Conservation (phyloP, 2,797 vertebrate genomes). For the Notamacropus eugenii region DNA sequence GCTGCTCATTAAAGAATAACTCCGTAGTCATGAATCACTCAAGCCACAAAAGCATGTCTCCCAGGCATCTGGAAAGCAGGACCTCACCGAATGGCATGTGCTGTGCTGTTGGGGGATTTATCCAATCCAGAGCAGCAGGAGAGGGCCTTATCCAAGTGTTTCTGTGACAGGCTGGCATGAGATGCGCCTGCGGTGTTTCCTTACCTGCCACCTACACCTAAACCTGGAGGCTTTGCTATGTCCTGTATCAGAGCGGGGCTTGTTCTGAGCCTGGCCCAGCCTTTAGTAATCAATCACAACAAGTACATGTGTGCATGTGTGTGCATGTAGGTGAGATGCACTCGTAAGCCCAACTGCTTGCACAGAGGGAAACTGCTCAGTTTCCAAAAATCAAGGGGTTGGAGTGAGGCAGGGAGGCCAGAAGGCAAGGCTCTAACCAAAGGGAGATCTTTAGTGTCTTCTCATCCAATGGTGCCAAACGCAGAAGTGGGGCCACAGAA, state of each 20-base stretch:
- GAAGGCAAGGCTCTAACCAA: too few relatives aligned
- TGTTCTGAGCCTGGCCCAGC: not conserved
- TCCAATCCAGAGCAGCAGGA: not conserved
- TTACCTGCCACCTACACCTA: not conserved
- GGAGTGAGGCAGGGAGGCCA: not conserved
- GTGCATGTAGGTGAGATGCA: too few relatives aligned
- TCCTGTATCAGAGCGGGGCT: not conserved
- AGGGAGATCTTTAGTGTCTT: too few relatives aligned
- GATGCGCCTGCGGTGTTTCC: too few relatives aligned
- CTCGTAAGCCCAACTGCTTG: not conserved
- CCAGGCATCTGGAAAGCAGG: not conserved
- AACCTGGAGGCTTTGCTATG: not conserved
- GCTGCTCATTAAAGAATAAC: not conserved
- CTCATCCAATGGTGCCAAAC: not conserved
- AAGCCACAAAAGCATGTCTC: not conserved
- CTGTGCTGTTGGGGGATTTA: not conserved
- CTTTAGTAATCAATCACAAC: not conserved
- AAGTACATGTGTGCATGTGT: too few relatives aligned
- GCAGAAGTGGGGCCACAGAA: too few relatives aligned
- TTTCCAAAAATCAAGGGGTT: not conserved
- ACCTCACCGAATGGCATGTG: not conserved
- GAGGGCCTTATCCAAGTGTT: not conserved
- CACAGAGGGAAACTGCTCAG: not conserved
- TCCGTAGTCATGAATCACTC: conserved; percentile 6
- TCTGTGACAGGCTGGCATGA: too few relatives aligned